Percentiles rank a stretch among this genome's conserved stretches.
Conservation (phyloP, 2,113 vertebrate species). For the Polypterus senegalus region DNA sequence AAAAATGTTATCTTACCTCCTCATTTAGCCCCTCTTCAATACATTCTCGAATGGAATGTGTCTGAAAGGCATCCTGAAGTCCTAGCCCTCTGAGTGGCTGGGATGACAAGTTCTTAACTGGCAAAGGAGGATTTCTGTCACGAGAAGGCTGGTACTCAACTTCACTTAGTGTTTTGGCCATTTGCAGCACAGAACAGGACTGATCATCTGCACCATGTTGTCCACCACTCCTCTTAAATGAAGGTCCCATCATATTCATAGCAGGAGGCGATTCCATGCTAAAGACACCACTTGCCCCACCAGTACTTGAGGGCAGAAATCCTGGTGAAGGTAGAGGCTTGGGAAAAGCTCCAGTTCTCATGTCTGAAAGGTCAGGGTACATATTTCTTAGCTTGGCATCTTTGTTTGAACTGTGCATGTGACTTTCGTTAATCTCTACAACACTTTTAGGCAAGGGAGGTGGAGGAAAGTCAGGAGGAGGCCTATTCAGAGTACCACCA, state of each 20-base stretch:
- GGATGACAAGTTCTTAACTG: conserved; percentile 26
- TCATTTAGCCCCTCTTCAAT: conserved; percentile 82
- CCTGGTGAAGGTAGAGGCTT: conserved; percentile 18
- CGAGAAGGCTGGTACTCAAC: conserved; percentile 61
- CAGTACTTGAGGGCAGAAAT: conserved; percentile 17
- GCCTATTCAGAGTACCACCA: conserved; percentile 53
- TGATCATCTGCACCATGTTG: conserved; percentile 59
- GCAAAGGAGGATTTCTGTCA: conserved; percentile 38
- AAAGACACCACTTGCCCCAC: conserved; percentile 39
- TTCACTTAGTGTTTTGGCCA: conserved; percentile 88
- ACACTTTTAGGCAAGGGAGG: conserved; percentile 68
- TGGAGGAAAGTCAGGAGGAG: conserved; percentile 70
- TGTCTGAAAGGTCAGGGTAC: conserved; percentile 47
- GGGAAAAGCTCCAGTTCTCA: conserved; percentile 33
- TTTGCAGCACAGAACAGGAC: conserved; percentile 88
- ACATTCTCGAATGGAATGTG: conserved; percentile 74
- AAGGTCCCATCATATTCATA: conserved; percentile 12
- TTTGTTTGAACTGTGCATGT: conserved; percentile 34
- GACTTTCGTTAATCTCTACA: conserved; percentile 42
- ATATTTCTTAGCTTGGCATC: conserved; percentile 37
- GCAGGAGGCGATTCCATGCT: conserved; percentile 30
- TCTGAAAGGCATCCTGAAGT: conserved; percentile 59
- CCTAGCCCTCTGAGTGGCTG: conserved; percentile 38
- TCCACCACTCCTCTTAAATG: conserved; percentile 24
- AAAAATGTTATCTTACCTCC: conserved; percentile 49